A percentile compares a stretch with the other conserved stretches of the same genome.
Evolutionary conservation across 1,140 invertebrate species (phyloP).

Genomic region (Lepidostoma basale): DNA sequence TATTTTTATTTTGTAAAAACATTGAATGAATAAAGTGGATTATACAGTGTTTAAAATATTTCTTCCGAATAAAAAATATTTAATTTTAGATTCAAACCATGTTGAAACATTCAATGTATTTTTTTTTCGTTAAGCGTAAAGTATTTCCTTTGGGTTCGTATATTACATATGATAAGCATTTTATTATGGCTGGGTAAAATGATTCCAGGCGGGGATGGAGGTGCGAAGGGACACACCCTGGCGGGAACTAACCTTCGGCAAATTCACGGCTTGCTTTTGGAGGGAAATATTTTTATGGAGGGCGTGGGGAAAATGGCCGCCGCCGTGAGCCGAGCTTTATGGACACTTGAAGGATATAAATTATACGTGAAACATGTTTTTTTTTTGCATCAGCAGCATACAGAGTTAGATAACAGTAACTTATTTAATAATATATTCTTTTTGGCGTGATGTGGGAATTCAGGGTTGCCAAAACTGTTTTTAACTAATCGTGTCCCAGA

Average conservation of each 20-base stretch:
- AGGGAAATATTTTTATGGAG: constrained; percentile 46
- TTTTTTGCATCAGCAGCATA: constrained; percentile 20
- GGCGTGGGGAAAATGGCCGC: constrained; percentile 38
- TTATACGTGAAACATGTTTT: constrained; percentile 31
- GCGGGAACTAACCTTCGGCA: constrained; percentile 36
- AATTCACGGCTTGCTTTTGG: constrained; percentile 35
- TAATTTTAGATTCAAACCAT: too few species aligned
- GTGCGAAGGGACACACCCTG: constrained; percentile 36
- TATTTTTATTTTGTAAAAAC: too few species aligned
- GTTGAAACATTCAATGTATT: too few species aligned
- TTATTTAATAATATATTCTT: constrained; percentile 8
- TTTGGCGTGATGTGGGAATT: background rate
- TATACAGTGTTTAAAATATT: too few species aligned
- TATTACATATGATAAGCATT: too few species aligned
- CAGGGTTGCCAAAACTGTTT: background rate
- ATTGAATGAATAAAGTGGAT: too few species aligned
- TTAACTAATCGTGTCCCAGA: background rate
- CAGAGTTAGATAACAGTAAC: constrained; percentile 25
- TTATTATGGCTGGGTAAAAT: too few species aligned
- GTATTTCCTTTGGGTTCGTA: too few species aligned
- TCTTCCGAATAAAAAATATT: too few species aligned
- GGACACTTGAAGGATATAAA: constrained; percentile 44
- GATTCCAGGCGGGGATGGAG: constrained; percentile 15
- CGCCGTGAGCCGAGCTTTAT: constrained; percentile 43
- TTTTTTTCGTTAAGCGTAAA: too few species aligned